A percentile compares a stretch with the other conserved stretches of the same genome.
Evolutionary conservation across 2,888 invertebrate species (phyloP).

Genomic region (Mythimna impura): DNA sequence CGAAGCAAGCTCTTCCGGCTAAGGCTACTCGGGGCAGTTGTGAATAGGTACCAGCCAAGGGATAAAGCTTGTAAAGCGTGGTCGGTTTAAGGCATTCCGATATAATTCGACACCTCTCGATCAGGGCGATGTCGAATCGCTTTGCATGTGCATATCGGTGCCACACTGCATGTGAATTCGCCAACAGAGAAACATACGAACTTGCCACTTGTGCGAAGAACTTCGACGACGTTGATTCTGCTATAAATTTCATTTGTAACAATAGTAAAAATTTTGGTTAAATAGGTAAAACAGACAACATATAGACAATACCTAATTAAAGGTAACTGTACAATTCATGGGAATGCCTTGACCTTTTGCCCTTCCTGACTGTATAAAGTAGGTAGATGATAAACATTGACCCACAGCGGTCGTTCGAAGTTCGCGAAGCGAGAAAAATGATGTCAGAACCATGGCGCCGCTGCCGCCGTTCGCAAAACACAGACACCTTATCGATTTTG

Average conservation of each 20-base stretch:
- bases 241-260: neutral
- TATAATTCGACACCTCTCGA: no score
- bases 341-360: constrained; percentile 40
- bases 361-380: constrained; percentile 22
- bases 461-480: constrained; percentile 8
- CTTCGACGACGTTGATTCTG: neutral
- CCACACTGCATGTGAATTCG: no score
- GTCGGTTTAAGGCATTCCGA: no score
- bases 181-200: no score
- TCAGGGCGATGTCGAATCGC: no score
- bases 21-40: no score
- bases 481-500: constrained; percentile 43
- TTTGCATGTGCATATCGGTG: no score
- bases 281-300: neutral
- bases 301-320: constrained; percentile 35
- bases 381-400: constrained; percentile 1
- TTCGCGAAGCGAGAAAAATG: constrained; percentile 29
- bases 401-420: constrained; percentile 28
- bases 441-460: constrained; percentile 46
- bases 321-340: constrained; percentile 33
- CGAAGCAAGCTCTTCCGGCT: no score
- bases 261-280: neutral
- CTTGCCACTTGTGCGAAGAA: no score
- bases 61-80: no score
- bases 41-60: no score